Conservation (phyloP, 2,797 vertebrate species). For the Dermochelys coriacea region DNA sequence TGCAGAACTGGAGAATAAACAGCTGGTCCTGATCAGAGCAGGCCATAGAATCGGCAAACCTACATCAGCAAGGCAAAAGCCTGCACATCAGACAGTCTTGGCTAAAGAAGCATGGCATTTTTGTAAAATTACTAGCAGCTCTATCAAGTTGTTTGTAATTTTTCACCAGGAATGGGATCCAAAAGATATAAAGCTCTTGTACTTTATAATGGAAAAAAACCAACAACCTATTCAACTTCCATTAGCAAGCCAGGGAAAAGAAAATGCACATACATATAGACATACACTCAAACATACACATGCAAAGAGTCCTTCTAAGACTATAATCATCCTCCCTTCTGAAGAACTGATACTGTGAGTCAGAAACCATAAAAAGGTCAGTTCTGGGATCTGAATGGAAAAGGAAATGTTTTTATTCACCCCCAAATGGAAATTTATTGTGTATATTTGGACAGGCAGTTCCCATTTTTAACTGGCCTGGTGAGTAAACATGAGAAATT, state of each 20-base stretch:
- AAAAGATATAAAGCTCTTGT: not conserved
- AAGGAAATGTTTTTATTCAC: conserved; percentile 38
- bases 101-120: conserved; percentile 52
- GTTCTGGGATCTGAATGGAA: conserved; percentile 7
- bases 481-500: conserved; percentile 36
- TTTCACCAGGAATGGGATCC: conserved; percentile 41
- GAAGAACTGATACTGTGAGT: conserved; percentile 14
- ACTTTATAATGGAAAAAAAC: not conserved
- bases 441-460: conserved; percentile 35
- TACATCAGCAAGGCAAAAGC: conserved; percentile 40
- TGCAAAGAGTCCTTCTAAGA: not conserved
- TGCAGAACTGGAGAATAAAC: not conserved
- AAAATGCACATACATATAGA: not conserved
- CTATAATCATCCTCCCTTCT: not conserved
- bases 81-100: conserved; percentile 37
- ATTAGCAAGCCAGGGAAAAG: not conserved
- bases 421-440: conserved; percentile 47
- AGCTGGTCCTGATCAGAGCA: conserved; percentile 50
- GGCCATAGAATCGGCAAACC: conserved; percentile 41
- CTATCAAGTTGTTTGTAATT: conserved; percentile 55
- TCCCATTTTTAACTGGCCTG: conserved; percentile 44
- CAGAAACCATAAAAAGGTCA: not conserved
- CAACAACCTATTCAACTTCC: not conserved
- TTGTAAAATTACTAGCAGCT: conserved; percentile 67
- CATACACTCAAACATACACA: not conserved